Percentiles rank a stretch among this genome's conserved stretches.
phyloP scores from a whole-genome alignment of 2,888 invertebrate genomes.

The Hirtodrosophila cameraria region DNA sequence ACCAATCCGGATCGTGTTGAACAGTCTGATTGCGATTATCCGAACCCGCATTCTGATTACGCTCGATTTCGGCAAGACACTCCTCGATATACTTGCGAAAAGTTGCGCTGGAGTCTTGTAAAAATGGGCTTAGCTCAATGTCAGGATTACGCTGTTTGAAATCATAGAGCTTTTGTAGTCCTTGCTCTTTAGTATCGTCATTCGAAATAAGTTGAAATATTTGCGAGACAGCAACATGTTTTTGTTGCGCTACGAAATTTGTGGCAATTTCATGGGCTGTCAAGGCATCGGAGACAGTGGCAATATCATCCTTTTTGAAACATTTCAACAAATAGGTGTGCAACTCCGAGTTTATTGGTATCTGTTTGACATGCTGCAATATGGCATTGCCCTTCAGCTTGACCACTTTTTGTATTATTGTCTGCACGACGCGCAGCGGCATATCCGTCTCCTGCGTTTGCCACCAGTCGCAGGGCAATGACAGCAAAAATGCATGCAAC shows the following conservation, averaged over 20 bases:
- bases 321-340: conserved; percentile 91
- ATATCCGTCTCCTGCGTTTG: conserved; percentile 92
- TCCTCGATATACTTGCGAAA: conserved; percentile 84
- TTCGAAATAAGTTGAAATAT: conserved; percentile 96
- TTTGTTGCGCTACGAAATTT: conserved; percentile 89
- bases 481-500: conserved; percentile 94
- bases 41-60: conserved; percentile 60
- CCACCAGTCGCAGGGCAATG: conserved; percentile 95
- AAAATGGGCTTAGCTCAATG: conserved; percentile 82
- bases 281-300: conserved; percentile 83
- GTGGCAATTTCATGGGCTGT: conserved; percentile 83
- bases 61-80: conserved; percentile 83
- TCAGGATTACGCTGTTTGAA: conserved; percentile 84
- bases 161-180: conserved; percentile 86
- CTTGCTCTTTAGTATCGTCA: conserved; percentile 93
- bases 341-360: conserved; percentile 92
- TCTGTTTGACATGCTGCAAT: conserved; percentile 90
- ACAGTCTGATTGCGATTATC: conserved; percentile 69
- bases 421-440: conserved; percentile 96
- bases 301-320: conserved; percentile 86
- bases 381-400: conserved; percentile 94
- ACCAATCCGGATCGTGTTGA: conserved; percentile 82
- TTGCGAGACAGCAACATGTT: conserved; percentile 94
- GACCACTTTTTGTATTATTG: conserved; percentile 95
- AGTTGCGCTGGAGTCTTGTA: conserved; percentile 83